These are phyloP conservation scores for Ips typographus DNA, from an alignment of 1,140 invertebrate species.

Conservation along the genomic window DNA sequence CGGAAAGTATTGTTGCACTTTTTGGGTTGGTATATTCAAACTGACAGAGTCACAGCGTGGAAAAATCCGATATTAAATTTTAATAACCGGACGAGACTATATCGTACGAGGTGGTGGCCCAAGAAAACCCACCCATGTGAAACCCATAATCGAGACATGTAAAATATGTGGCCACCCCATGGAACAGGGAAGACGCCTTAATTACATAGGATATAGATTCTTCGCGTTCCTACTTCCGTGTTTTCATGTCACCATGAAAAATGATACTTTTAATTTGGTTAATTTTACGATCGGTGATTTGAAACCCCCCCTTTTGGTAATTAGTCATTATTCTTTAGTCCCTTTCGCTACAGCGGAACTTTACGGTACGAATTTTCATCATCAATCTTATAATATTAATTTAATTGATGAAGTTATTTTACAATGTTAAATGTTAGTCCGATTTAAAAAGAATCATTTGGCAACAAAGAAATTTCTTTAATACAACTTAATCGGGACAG, in stretches of 20 bases:
- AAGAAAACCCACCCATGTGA: slow-evolving; percentile 30
- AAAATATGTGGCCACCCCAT: slow-evolving; percentile 29
- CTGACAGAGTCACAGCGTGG: not conserved
- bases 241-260: slow-evolving; percentile 33
- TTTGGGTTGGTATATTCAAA: not conserved
- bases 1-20: not conserved
- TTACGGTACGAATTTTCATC: not conserved
- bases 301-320: not conserved
- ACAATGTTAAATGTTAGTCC: too few species aligned
- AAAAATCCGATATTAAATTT: not conserved
- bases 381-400: too few species aligned
- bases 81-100: not conserved
- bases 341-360: not conserved
- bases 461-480: too few species aligned
- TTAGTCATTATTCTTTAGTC: not conserved
- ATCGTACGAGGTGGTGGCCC: not conserved
- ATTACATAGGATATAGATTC: slow-evolving; percentile 22
- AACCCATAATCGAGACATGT: slow-evolving; percentile 25
- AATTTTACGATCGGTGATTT: slow-evolving; percentile 27
- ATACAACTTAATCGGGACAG: too few species aligned
- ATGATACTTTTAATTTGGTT: slow-evolving; percentile 31
- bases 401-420: too few species aligned
- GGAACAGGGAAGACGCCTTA: slow-evolving; percentile 18
- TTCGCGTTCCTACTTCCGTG: slow-evolving; percentile 28
- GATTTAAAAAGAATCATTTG: too few species aligned